These are phyloP conservation scores for Toxotes lorentzi DNA, from an alignment of 2,797 vertebrate genomes.

Conservation along the genomic window DNA sequence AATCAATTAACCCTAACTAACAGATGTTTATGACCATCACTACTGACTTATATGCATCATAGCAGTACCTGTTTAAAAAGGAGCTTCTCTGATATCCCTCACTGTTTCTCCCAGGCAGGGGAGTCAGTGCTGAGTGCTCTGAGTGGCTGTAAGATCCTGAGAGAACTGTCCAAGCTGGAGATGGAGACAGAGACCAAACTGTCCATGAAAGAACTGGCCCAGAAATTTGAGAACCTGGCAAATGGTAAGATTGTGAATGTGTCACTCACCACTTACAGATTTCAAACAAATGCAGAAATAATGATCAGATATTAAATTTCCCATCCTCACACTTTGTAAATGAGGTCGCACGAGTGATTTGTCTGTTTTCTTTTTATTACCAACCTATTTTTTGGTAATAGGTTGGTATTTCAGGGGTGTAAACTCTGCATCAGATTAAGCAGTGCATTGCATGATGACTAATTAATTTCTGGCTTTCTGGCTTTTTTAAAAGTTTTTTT, in stretches of 20 bases:
- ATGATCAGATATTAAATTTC: not conserved
- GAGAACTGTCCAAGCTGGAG: slow-evolving; percentile 89
- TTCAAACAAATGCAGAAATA: not conserved
- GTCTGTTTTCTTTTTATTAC: not conserved
- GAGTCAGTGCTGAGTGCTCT: slow-evolving; percentile 90
- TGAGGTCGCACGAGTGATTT: not conserved
- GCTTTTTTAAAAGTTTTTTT: too few relatives aligned
- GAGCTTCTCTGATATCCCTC: not conserved
- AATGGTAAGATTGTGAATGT: slow-evolving; percentile 81
- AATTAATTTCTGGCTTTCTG: too few relatives aligned
- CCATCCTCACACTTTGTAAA: not conserved
- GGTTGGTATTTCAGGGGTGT: not conserved
- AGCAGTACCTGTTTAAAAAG: too few relatives aligned
- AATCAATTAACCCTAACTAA: not conserved
- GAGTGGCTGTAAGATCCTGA: slow-evolving; percentile 88
- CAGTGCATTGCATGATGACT: not conserved
- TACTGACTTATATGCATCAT: not conserved
- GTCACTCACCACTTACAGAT: not conserved
- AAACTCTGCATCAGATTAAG: not conserved
- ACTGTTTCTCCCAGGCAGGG: slow-evolving; percentile 68
- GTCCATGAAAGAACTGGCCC: slow-evolving; percentile 88
- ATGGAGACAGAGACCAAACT: slow-evolving; percentile 85
- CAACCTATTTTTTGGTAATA: too few relatives aligned
- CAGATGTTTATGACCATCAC: not conserved
- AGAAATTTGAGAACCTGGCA: slow-evolving; percentile 89